Evolutionary conservation across 2,797 vertebrate species (phyloP).

Genomic region (Takifugu rubripes): DNA sequence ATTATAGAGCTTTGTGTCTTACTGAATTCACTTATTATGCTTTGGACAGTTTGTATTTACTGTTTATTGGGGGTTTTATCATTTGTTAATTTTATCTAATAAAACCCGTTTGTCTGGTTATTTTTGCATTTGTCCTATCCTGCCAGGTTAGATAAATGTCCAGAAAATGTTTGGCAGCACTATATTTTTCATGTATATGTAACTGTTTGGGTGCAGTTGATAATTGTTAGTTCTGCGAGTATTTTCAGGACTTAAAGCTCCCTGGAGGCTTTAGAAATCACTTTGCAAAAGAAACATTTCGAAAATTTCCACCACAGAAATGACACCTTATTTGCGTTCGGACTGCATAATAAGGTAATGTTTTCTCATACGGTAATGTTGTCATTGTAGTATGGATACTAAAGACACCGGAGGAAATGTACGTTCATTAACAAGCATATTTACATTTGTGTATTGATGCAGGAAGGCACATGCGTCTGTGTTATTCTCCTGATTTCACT

Average conservation of each 20-base stretch:
- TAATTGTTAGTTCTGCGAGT: background rate
- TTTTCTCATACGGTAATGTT: slow-evolving; percentile 2
- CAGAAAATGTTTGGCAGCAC: background rate
- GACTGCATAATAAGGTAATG: slow-evolving; percentile 13
- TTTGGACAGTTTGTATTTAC: slow-evolving; percentile 24
- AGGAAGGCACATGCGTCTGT: slow-evolving; percentile 7
- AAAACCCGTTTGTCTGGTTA: slow-evolving; percentile 22
- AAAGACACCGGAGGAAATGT: slow-evolving; percentile 1
- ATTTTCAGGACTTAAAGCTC: background rate
- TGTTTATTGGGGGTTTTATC: slow-evolving; percentile 25
- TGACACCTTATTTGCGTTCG: background rate
- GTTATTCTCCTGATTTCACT: slow-evolving; percentile 33
- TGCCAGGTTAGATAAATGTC: slow-evolving; percentile 7
- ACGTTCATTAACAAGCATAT: slow-evolving; percentile 2
- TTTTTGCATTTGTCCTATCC: no score
- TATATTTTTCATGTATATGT: background rate
- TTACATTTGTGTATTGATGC: slow-evolving; percentile 14
- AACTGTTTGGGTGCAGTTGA: background rate
- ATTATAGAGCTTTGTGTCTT: slow-evolving; percentile 34
- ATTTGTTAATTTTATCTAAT: slow-evolving; percentile 20
- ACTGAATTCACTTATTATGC: slow-evolving; percentile 20
- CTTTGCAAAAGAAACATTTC: slow-evolving; percentile 14
- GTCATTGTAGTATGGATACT: slow-evolving; percentile 15
- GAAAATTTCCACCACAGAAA: slow-evolving; percentile 17
- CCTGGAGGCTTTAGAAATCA: slow-evolving; percentile 1